Conservation (phyloP, 2,113 vertebrate species). For the Nicator chloris region DNA sequence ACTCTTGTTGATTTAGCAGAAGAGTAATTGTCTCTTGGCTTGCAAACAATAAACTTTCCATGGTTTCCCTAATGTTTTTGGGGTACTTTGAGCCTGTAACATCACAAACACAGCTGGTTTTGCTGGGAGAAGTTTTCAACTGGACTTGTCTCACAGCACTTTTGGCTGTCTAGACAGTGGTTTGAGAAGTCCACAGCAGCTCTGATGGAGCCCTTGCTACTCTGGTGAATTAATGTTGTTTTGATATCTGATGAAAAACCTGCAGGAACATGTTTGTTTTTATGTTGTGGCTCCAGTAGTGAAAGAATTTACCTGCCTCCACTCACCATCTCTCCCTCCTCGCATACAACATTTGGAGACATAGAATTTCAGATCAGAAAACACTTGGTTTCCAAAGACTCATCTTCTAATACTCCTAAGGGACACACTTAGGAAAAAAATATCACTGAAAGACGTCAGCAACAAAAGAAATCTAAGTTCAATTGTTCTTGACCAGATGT, state of each 20-base stretch:
- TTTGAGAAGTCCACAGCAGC: background rate
- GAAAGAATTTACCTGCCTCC: background rate
- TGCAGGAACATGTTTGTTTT: background rate
- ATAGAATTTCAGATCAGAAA: background rate
- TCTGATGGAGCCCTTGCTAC: background rate
- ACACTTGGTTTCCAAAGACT: background rate
- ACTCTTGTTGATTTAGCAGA: background rate
- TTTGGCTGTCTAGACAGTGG: background rate
- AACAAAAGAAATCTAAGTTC: background rate
- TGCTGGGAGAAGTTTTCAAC: background rate
- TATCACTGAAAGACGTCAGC: background rate
- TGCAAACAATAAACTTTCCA: background rate
- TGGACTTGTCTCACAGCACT: background rate
- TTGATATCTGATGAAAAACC: slow-evolving; percentile 1
- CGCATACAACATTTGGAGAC: background rate
- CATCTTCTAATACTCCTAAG: background rate
- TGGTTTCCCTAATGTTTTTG: background rate
- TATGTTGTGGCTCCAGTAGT: background rate
- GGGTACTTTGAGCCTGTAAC: background rate
- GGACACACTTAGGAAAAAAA: background rate
- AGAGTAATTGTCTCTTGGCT: background rate
- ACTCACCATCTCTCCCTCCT: background rate
- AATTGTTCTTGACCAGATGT: background rate
- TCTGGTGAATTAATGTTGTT: background rate
- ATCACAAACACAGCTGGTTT: background rate